Base-by-base conservation (phyloP, 2,888 invertebrate genomes). In the Podabrus alpinus region DNA sequence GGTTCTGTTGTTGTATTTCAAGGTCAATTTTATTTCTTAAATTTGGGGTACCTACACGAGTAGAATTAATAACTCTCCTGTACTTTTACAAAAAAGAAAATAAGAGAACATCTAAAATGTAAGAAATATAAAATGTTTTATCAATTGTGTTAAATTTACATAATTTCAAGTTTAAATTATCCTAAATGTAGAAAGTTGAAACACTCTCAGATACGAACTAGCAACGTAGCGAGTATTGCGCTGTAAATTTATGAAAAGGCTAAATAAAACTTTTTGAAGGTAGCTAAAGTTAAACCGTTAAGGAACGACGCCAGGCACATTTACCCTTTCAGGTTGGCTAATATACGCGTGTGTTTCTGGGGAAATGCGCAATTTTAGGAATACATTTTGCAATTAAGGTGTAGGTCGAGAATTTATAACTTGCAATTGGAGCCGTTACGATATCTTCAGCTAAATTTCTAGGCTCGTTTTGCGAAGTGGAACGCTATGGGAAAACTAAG, bases 301-400 rank as follows among this genome's bases (percentile, higher is more conserved):
- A 79, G 79, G 77, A 79, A 79, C 74, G 76, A 74, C 69, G 71
- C 73, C 68, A 72, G 74, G 72, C 71, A 70, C 71, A 68, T 74
- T 68, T 67, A 71, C 74, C 74, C 74, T 74, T 68, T 71, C 71
- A 62, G 64, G 74, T 59, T 64, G 67, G 72, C 79, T 80, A 81
- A 81, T 81, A 81, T 80, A 80, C 77, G 79, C 78, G 78, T 77
- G 77, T 75, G 78, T 77, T 67, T 70, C 73, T 62, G 76, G 77
- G 79, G 80, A 82, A 81, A 81, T 81, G 80, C 79, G 81, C 80
- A 81, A 81, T 82, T 82, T 81, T 79, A 80, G 77, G 81, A 83
- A 84, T 83, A 83, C 83, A 82, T 83, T 82, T 81, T 77, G 80
- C 83, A 84, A 84, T 84, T 84, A 84, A 83, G 82, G 82, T 82